Conservation (phyloP, 2,113 vertebrate species). For the Ploceus nigricollis region DNA sequence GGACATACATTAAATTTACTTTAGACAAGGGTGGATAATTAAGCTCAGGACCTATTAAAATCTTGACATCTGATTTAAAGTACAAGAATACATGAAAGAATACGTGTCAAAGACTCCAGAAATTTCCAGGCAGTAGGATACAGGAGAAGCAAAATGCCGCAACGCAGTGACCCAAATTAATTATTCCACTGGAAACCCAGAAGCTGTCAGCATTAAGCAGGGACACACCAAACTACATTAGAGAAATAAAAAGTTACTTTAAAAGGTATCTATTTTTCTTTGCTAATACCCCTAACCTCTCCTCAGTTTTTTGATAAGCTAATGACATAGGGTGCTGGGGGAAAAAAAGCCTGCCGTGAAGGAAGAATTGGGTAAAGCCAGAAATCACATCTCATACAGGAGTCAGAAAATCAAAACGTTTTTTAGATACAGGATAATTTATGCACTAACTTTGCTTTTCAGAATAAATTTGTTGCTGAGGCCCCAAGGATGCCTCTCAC, state of each 20-base stretch:
- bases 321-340: background rate
- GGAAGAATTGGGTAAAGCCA: slow-evolving; percentile 4
- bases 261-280: background rate
- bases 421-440: slow-evolving; percentile 37
- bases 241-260: slow-evolving; percentile 1
- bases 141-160: background rate
- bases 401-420: slow-evolving; percentile 7
- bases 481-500: slow-evolving; percentile 33
- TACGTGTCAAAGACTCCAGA: background rate
- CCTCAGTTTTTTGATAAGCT: background rate
- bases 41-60: background rate
- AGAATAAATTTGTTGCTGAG: slow-evolving; percentile 34
- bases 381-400: background rate
- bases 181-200: slow-evolving; percentile 11
- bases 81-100: background rate
- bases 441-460: slow-evolving; percentile 8
- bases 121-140: background rate
- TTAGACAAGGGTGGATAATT: background rate
- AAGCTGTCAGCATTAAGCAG: background rate
- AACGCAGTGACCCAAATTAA: background rate
- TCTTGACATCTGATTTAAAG: background rate
- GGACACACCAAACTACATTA: background rate
- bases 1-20: background rate
- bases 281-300: background rate
- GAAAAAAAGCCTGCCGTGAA: background rate